Base-by-base conservation (phyloP, 2,888 invertebrate genomes). In the Eristalinus aeneus region DNA sequence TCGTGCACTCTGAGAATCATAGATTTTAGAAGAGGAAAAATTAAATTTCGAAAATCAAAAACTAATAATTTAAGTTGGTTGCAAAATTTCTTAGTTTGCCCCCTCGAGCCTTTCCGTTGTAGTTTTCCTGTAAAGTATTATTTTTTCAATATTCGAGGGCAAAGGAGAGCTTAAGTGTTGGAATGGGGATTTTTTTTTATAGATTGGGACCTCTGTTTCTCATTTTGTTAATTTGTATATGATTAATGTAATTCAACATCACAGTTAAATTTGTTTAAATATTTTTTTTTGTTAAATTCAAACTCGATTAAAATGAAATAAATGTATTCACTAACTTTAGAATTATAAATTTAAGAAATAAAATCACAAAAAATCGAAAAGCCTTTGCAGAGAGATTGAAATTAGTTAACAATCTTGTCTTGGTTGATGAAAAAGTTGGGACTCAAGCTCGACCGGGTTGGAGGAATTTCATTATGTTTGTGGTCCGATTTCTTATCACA, bases 121-220 rank as follows among this genome's bases (percentile, higher is more conserved):
- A 11, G 20, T 61, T 68, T 76, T 60, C 60, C 72, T 88, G 79
- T 86, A 80, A 88, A 88, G 88, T 88, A 88, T 88, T 88, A 81
- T 80, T 63, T 69, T 68, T 36, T 75, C 75, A 63, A 65, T 72
- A 65, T 20, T 20, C 27, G 16, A 71, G 61, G 69, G 39, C 27
- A 22, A 73, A 5, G 32, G 5, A 69, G n/a, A 63, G 39, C 22
- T 74, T 81, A 76, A 81, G 71, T 78, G 82, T 86, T 78, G 76
- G 77, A 76, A 27, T 60, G 61, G 56, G 69, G 84, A 84, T 84
- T 80, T 85, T 85, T 71, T 76, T 76, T 60, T 84, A 64, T 46
- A 46, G n/a, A 46, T 84, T 75, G 63, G 75, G 68, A 71, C 71
- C 61, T 71, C 63, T 75, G 65, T 75, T 74, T 78, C 64, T 67